Conservation (phyloP, 2,113 vertebrate genomes). For the Ammodramus savannarum region DNA sequence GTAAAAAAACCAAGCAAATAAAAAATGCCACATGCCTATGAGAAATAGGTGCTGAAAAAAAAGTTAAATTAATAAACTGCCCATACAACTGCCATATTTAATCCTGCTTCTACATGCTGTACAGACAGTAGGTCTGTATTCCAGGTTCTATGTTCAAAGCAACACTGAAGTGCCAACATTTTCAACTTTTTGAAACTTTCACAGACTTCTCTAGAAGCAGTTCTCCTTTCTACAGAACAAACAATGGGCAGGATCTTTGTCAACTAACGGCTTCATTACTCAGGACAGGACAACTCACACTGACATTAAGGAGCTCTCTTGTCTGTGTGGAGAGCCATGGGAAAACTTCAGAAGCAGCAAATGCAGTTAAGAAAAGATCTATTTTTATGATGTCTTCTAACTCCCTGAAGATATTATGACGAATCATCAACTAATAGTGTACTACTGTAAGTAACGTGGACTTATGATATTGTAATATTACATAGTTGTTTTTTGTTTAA, state of each 20-base stretch:
- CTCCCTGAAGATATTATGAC: background rate
- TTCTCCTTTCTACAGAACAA: background rate
- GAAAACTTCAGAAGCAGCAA: background rate
- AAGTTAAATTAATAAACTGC: background rate
- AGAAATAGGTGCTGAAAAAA: background rate
- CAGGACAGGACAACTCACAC: background rate
- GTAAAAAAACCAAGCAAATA: background rate
- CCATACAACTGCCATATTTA: background rate
- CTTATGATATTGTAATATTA: background rate
- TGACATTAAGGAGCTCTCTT: background rate
- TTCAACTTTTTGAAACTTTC: background rate
- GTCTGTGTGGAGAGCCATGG: background rate
- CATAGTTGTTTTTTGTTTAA: background rate
- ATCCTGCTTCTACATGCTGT: background rate
- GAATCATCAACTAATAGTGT: background rate
- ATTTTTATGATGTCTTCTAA: background rate
- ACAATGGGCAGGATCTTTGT: background rate
- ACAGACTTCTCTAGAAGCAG: background rate
- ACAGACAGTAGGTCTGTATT: background rate
- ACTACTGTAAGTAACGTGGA: background rate
- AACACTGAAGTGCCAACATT: background rate
- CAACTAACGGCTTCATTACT: background rate
- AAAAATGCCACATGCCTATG: background rate
- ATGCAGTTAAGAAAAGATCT: background rate
- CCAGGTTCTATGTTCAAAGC: background rate